A percentile compares a stretch with the other conserved stretches of the same genome.
Evolutionary conservation across 1,140 invertebrate genomes (phyloP).

Genomic region (Pissodes strobi): DNA sequence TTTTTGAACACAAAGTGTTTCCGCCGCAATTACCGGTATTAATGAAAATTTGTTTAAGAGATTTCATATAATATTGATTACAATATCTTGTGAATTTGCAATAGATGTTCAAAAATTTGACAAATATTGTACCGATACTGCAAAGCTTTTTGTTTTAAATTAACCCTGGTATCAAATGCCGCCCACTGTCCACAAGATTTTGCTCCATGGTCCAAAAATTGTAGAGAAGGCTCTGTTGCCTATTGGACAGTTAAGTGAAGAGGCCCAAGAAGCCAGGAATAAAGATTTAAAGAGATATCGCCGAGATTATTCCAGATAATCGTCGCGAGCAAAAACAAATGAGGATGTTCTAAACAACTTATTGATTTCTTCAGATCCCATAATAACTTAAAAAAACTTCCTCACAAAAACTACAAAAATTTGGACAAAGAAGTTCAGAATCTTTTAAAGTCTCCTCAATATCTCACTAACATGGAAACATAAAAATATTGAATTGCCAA

Average conservation of each 20-base stretch:
- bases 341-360: conserved; percentile 45
- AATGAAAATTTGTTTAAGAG: conserved; percentile 34
- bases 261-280: conserved; percentile 40
- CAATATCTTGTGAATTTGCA: conserved; percentile 42
- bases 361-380: conserved; percentile 45
- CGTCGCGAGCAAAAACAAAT: conserved; percentile 41
- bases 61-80: conserved; percentile 39
- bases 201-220: conserved; percentile 44
- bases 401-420: no score
- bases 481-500: no score
- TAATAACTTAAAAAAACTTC: no score
- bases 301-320: conserved; percentile 43
- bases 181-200: conserved; percentile 53
- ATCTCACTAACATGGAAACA: no score
- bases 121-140: conserved; percentile 27
- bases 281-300: conserved; percentile 45
- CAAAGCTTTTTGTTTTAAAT: conserved; percentile 41
- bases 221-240: conserved; percentile 45
- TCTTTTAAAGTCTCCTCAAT: no score
- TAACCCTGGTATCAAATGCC: conserved; percentile 53
- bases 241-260: conserved; percentile 45
- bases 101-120: conserved; percentile 44
- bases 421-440: no score
- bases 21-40: conserved; percentile 46
- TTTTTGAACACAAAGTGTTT: conserved; percentile 47